phyloP scores from a whole-genome alignment of 2,888 invertebrate genomes.

The Steinernema scapterisci region DNA sequence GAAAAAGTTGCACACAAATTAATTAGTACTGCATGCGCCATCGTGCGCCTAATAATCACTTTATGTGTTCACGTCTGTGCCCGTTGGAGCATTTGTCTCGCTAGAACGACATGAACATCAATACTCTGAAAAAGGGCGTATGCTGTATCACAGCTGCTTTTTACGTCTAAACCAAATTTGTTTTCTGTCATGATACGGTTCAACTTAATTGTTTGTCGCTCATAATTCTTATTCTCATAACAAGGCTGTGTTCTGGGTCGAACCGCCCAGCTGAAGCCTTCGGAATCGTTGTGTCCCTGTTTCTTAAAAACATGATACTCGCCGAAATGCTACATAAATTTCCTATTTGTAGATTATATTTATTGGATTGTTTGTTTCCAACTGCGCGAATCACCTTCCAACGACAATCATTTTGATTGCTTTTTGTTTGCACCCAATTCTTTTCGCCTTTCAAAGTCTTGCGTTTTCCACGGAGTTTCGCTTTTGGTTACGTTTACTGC shows the following conservation, averaged over 20 bases:
- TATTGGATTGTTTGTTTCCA: no score
- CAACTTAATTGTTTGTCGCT: conserved; percentile 20
- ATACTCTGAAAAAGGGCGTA: no score
- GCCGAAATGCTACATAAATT: no score
- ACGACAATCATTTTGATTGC: no score
- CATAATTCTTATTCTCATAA: conserved; percentile 1
- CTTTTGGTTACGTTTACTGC: not conserved
- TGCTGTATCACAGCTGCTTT: conserved; percentile 12
- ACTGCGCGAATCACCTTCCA: no score
- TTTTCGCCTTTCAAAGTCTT: not conserved
- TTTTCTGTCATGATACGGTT: not conserved
- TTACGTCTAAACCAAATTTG: not conserved
- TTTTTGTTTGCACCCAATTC: not conserved
- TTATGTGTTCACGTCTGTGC: no score
- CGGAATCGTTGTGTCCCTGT: not conserved
- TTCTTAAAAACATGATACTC: not conserved
- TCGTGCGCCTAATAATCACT: no score
- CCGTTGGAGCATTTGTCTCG: no score
- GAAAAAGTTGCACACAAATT: no score
- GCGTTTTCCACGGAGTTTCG: not conserved
- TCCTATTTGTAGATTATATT: no score
- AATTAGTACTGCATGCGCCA: no score
- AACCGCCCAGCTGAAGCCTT: not conserved
- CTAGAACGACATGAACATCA: no score
- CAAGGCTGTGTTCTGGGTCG: not conserved